Conservation (phyloP, 1,140 invertebrate genomes). For the Hydropsyche tenuis region DNA sequence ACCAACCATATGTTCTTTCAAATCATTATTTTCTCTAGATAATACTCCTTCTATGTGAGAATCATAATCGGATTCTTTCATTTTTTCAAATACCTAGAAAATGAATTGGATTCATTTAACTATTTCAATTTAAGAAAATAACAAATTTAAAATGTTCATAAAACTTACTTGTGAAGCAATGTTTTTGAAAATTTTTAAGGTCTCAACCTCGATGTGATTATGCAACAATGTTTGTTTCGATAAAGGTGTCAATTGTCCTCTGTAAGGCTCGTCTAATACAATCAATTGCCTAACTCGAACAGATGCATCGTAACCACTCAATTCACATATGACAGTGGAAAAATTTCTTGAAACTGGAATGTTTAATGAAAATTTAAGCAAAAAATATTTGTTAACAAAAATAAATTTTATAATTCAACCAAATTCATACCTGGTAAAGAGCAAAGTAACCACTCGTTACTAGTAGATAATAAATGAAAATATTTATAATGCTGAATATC, state of each 20-base stretch:
- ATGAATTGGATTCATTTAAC: too few relatives aligned
- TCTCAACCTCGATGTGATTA: slow-evolving; percentile 89
- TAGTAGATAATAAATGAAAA: slow-evolving; percentile 82
- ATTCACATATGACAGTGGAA: slow-evolving; percentile 73
- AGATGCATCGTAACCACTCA: slow-evolving; percentile 91
- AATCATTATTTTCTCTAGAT: slow-evolving; percentile 78
- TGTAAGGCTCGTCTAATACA: slow-evolving; percentile 39
- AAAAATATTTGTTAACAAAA: background rate
- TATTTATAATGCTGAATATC: slow-evolving; percentile 81
- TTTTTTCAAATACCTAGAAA: slow-evolving; percentile 86
- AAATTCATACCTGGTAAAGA: slow-evolving; percentile 69
- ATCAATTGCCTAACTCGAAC: slow-evolving; percentile 86
- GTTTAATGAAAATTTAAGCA: background rate
- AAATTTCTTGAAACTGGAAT: slow-evolving; percentile 61
- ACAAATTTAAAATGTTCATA: background rate
- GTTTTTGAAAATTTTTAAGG: slow-evolving; percentile 90
- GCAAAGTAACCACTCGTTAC: slow-evolving; percentile 85
- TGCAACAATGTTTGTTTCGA: slow-evolving; percentile 73
- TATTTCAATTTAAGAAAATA: slow-evolving; percentile 7
- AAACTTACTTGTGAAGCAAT: slow-evolving; percentile 83
- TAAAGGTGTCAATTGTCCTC: slow-evolving; percentile 34
- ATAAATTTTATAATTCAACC: background rate
- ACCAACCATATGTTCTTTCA: slow-evolving; percentile 96
- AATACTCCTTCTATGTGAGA: slow-evolving; percentile 61
- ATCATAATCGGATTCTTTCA: slow-evolving; percentile 66